These are phyloP conservation scores for Tetraneura akinire DNA, from an alignment of 1,140 invertebrate genomes.

Conservation along the genomic window DNA sequence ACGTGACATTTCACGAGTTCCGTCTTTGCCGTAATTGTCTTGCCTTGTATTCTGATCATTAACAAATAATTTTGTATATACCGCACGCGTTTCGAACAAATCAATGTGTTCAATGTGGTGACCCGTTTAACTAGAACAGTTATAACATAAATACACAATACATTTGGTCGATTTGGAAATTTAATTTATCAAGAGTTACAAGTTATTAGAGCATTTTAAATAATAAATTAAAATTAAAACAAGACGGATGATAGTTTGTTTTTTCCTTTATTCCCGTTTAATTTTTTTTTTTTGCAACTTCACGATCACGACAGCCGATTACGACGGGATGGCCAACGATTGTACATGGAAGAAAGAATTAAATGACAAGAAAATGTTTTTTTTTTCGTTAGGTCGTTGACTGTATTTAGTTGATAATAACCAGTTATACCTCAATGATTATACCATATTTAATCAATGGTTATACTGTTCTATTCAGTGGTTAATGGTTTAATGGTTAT, in stretches of 20 bases:
- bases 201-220: neutral
- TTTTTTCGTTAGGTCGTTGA: neutral
- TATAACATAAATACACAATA: too few relatives aligned
- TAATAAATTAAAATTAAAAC: conserved; percentile 14
- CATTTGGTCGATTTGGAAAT: neutral
- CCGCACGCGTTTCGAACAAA: neutral
- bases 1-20: conserved; percentile 71
- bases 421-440: neutral
- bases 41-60: conserved; percentile 26
- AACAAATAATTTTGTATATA: conserved; percentile 9
- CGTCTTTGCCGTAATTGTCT: neutral
- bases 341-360: conserved; percentile 32
- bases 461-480: too few relatives aligned
- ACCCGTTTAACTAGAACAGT: neutral
- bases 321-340: conserved; percentile 28
- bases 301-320: conserved; percentile 49
- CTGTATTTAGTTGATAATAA: neutral
- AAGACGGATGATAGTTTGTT: conserved; percentile 12
- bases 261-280: conserved; percentile 31
- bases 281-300: conserved; percentile 44
- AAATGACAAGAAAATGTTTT: neutral
- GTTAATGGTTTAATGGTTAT: too few relatives aligned
- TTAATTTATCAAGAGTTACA: neutral
- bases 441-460: too few relatives aligned
- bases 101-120: neutral